Evolutionary conservation across 2,797 vertebrate species (phyloP).

Genomic region (Pipistrellus kuhlii): DNA sequence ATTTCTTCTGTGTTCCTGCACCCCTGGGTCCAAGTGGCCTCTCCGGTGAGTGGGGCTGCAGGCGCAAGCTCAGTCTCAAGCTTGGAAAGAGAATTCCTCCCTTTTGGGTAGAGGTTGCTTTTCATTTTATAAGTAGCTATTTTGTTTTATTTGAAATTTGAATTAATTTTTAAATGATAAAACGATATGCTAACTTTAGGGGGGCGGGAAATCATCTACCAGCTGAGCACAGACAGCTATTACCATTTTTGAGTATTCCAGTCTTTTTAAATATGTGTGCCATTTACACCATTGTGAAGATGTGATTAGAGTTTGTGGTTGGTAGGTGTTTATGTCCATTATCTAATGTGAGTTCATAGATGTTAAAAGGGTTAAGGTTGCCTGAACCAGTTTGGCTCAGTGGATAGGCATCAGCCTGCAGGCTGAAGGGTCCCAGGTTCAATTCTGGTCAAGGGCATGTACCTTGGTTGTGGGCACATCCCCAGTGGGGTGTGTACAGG

Average conservation of each 20-base stretch:
- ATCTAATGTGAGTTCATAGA: background rate
- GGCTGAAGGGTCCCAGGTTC: too few relatives aligned
- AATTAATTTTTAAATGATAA: constrained; percentile 41
- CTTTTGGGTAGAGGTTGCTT: constrained; percentile 24
- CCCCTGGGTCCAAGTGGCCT: background rate
- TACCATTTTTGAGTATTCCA: background rate
- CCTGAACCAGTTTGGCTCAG: too few relatives aligned
- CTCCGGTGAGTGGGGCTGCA: background rate
- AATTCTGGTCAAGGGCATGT: too few relatives aligned
- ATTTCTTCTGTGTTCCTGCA: background rate
- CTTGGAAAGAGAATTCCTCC: background rate
- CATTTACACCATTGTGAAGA: background rate
- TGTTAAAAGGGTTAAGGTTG: background rate
- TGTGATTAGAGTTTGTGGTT: background rate
- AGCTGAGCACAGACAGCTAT: background rate
- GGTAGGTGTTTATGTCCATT: background rate
- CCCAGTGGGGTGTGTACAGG: too few relatives aligned
- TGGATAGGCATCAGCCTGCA: too few relatives aligned
- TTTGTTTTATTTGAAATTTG: constrained; percentile 39
- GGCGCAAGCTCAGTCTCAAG: background rate
- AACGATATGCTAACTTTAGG: constrained; percentile 2
- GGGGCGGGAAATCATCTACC: background rate
- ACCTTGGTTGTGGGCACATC: too few relatives aligned
- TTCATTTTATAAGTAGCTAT: constrained; percentile 16
- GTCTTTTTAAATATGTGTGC: background rate